Evolutionary conservation across 2,888 invertebrate genomes (phyloP), one percentile per base, ranked within the genome.

Genomic region (Hypsopygia costalis): DNA sequence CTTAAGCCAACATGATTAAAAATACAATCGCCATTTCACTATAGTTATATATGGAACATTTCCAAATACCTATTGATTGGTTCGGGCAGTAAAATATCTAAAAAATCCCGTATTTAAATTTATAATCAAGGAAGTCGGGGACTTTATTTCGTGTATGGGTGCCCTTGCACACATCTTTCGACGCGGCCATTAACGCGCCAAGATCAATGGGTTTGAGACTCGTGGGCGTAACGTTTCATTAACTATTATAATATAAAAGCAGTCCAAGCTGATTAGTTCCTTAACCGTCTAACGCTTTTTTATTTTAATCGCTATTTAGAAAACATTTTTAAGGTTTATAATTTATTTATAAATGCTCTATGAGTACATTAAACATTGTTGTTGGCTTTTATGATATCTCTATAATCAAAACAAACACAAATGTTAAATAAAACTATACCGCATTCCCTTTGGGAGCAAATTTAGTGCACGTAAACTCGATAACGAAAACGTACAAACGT

Each of bases 161-260:
- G 67, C 62, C 62, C 69, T 55, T 58, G 69, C 71, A 65, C 73
- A 69, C 71, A 74, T 77, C 73, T 79, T 73, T 76, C 78, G 70
- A 73, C 75, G 69, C 71, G 68, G 66, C 78, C 70, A 75, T 81
- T 81, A 82, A 76, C 74, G 69, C 74, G 72, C 69, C 40, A 65
- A 81, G 81, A 82, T 82, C 82, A 83, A 83, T 80, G 77, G 70
- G 73, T 67, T 69, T 69, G 69, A 62, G 66, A 57, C 55, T 59
- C 65, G 85, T 85, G 80, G 85, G 86, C 81, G 85, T 77, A 72
- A 67, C 79, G 70, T 74, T 85, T 82, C 82, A 85, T 86, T 86
- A 83, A 79, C 77, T 76, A 81, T 81, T 81, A 76, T 77, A 79
- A 80, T 78, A 79, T 77, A 75, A 82, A 81, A 81, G 72, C 73